phyloP scores from a whole-genome alignment of 2,797 vertebrate species.

The Chiloscyllium punctatum region DNA sequence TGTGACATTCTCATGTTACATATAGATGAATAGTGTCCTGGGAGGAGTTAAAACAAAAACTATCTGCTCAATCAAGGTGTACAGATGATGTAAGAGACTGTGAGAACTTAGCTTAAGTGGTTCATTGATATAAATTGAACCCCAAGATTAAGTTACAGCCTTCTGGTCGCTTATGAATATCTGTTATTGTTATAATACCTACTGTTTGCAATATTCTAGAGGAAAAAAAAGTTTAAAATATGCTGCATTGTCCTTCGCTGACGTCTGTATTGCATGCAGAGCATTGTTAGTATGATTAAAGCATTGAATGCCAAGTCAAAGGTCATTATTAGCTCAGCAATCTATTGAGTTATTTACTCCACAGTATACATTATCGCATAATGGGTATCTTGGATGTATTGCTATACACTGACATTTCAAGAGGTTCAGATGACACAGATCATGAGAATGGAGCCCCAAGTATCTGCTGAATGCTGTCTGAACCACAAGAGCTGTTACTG shows the following conservation, averaged over 20 bases:
- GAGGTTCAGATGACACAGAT: constrained; percentile 13
- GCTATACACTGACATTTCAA: background rate
- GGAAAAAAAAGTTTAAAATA: background rate
- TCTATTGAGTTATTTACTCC: constrained; percentile 10
- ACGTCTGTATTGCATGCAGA: background rate
- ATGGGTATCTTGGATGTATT: background rate
- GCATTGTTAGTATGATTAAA: constrained; percentile 13
- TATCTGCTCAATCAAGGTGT: background rate
- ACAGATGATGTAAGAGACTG: constrained; percentile 13
- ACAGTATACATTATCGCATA: constrained; percentile 26
- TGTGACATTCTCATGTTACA: constrained; percentile 26
- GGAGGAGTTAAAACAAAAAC: background rate
- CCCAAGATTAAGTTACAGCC: constrained; percentile 31
- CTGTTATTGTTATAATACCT: constrained; percentile 2
- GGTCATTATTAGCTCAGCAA: constrained; percentile 17
- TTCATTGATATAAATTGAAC: background rate
- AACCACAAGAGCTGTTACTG: background rate
- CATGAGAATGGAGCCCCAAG: background rate
- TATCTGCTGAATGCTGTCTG: background rate
- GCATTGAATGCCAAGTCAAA: constrained; percentile 4
- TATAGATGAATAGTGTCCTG: background rate
- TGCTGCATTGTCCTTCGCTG: background rate
- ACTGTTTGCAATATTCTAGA: background rate
- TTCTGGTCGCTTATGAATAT: background rate
- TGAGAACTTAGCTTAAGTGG: constrained; percentile 26